Evolutionary conservation across 2,113 vertebrate species (phyloP).

Genomic region (Nestor notabilis): DNA sequence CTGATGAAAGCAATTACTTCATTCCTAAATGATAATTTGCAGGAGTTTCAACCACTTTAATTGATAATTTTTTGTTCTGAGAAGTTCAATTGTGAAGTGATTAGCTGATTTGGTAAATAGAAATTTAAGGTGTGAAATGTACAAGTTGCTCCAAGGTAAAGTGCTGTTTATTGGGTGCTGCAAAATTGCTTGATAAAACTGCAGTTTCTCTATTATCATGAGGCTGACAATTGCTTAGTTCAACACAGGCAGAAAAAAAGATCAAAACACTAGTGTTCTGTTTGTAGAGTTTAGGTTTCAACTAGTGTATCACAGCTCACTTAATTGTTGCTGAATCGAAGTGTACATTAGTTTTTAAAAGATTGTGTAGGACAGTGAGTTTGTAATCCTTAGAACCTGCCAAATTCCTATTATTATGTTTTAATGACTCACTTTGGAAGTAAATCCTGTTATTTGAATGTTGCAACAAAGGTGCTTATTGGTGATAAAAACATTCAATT

Average conservation of each 20-base stretch:
- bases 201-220: conserved; percentile 45
- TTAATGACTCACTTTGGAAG: conserved; percentile 57
- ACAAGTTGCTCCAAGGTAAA: conserved; percentile 79
- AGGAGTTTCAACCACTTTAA: conserved; percentile 88
- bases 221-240: conserved; percentile 57
- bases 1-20: conserved; percentile 97
- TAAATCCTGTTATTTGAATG: conserved; percentile 61
- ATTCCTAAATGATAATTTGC: conserved; percentile 92
- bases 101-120: conserved; percentile 87
- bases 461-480: conserved; percentile 44
- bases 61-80: conserved; percentile 87
- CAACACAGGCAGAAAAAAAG: conserved; percentile 31
- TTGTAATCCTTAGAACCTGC: conserved; percentile 6
- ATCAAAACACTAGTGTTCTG: conserved; percentile 53
- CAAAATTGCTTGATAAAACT: conserved; percentile 74
- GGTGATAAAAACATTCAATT: conserved; percentile 50
- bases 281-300: conserved; percentile 41
- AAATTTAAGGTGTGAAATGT: conserved; percentile 82
- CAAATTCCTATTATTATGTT: conserved; percentile 42
- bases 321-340: conserved; percentile 50
- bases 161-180: conserved; percentile 68
- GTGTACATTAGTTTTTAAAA: conserved; percentile 33
- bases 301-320: neutral
- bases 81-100: conserved; percentile 85
- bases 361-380: neutral